phyloP scores from a whole-genome alignment of 1,140 invertebrate genomes.

The Conopomorpha cramerella region DNA sequence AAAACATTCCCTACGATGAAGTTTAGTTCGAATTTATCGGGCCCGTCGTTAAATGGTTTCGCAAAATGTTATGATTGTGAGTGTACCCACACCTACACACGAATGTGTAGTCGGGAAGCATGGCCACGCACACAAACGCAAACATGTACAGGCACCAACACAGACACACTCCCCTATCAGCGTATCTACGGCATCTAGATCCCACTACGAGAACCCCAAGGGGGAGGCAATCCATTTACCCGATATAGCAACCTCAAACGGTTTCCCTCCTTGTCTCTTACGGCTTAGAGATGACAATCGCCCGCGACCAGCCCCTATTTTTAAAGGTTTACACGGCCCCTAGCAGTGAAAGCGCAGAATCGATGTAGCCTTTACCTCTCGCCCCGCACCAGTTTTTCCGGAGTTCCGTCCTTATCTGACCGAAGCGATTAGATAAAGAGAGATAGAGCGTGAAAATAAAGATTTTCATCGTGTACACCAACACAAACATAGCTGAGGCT shows the following conservation, averaged over 20 bases:
- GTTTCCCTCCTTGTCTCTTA: conserved; percentile 36
- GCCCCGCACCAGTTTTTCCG: conserved; percentile 56
- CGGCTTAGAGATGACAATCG: conserved; percentile 52
- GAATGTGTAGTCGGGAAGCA: conserved; percentile 33
- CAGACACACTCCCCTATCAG: conserved; percentile 45
- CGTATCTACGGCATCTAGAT: conserved; percentile 59
- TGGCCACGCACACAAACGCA: conserved; percentile 27
- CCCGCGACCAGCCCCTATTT: conserved; percentile 37
- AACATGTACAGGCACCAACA: conserved; percentile 16
- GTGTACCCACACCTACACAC: conserved; percentile 7
- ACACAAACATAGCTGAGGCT: conserved; percentile 36
- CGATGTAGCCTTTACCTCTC: conserved; percentile 59
- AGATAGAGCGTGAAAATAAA: conserved; percentile 62
- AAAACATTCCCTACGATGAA: no score
- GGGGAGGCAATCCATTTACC: conserved; percentile 59
- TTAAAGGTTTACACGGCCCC: conserved; percentile 60
- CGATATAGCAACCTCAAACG: conserved; percentile 19
- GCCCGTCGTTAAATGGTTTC: no score
- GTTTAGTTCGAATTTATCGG: no score
- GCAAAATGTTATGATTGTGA: no score
- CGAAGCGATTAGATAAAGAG: conserved; percentile 57
- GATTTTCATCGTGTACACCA: conserved; percentile 60
- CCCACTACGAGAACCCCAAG: conserved; percentile 55
- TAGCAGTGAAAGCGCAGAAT: conserved; percentile 60
- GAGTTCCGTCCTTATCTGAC: conserved; percentile 58